Evolutionary conservation across 2,888 invertebrate genomes (phyloP).

Genomic region (Dorcus hopei): DNA sequence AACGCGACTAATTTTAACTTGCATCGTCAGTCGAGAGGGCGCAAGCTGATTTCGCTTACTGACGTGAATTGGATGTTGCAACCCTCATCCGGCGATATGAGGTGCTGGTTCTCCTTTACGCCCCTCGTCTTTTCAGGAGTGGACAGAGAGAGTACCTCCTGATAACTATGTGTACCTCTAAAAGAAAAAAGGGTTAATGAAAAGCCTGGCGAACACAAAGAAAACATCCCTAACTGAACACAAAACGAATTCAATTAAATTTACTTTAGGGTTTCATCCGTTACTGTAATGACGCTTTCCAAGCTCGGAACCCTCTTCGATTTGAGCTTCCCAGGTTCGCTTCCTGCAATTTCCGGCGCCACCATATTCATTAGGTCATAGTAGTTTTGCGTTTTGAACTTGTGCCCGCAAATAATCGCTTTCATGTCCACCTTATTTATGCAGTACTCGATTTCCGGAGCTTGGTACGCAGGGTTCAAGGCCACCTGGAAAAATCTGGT

Average conservation of each 20-base stretch:
- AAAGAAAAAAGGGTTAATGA: constrained; percentile 20
- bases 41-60: constrained; percentile 39
- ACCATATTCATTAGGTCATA: constrained; percentile 60
- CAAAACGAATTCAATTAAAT: too few relatives aligned
- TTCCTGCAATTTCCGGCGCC: constrained; percentile 56
- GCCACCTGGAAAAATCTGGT: constrained; percentile 56
- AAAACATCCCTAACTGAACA: too few relatives aligned
- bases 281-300: constrained; percentile 56
- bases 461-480: constrained; percentile 73
- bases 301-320: constrained; percentile 50
- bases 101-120: constrained; percentile 46
- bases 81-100: constrained; percentile 63
- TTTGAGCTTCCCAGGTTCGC: constrained; percentile 51
- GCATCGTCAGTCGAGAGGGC: neutral
- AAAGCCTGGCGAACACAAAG: too few relatives aligned
- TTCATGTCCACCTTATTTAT: constrained; percentile 68
- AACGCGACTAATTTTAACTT: constrained; percentile 19
- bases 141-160: constrained; percentile 45
- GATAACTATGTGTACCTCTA: constrained; percentile 50
- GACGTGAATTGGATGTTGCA: constrained; percentile 83
- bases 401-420: constrained; percentile 62
- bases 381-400: constrained; percentile 64
- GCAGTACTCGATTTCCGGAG: constrained; percentile 67
- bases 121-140: constrained; percentile 36
- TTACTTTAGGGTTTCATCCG: constrained; percentile 55